Evolutionary conservation across 2,888 invertebrate genomes (phyloP), one percentile per base, ranked within the genome.

Genomic region (Caenorhabditis sp.): DNA sequence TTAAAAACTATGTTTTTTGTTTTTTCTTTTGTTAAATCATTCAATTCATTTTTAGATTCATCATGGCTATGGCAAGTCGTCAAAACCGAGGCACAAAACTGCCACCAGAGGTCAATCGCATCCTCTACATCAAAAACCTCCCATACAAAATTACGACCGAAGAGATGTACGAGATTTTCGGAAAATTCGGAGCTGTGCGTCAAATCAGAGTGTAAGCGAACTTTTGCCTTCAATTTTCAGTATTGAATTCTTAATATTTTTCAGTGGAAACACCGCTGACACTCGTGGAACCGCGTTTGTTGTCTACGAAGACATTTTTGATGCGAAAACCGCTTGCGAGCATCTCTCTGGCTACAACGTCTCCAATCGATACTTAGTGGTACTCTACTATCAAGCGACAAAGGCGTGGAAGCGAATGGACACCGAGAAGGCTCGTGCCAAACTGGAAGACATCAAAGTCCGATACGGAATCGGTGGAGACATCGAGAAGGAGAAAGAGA

Each of bases 151-250:
- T 99, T 88, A 98, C 98, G 62, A 97, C 96, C 6, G 99, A 99
- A 93, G 99, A 99, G 94, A 99, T 99, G 98, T 99, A 99, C 92
- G 99, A 99, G 93, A 99, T 99, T 85, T 99, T 99, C 94, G 99
- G 99, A 20, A 99, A 99, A 94, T 99, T 98, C 93, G 99, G 99
- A 89, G 98, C 99, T 2, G 98, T 99, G 86, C 93, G 99, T 89
- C 99, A 99, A 93, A 99, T 99, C 82, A 94, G 99, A 93, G 96
- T 98, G 97, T 97, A 94, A 95, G 96, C 94, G 9, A 32, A 32
- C 67, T 69, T 20, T 28, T 26, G 26, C 20, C 32, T 50, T 32
- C 53, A 22, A 24, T 40, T 64, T 9, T 13, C 3, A 40, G 9
- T 6, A 32, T 9, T 9, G 32, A 4, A 32, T 4, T 32, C 32